A percentile compares a stretch with the other conserved stretches of the same genome.
phyloP scores from a whole-genome alignment of 2,888 invertebrate genomes.

The Galeopsomyia nigrocyanea region DNA sequence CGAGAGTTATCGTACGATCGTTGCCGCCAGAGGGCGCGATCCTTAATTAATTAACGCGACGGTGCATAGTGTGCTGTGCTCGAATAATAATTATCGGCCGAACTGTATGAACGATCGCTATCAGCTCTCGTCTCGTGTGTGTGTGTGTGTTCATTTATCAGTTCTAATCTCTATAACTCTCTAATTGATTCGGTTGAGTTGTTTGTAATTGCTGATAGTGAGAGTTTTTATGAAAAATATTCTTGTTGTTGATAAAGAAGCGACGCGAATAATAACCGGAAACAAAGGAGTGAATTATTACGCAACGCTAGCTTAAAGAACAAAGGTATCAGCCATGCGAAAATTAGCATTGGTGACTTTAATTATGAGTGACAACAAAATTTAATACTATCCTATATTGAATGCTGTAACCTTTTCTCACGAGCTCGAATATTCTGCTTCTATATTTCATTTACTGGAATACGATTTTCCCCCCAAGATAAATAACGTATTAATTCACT shows the following conservation, averaged over 20 bases:
- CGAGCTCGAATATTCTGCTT: no score
- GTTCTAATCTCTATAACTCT: no score
- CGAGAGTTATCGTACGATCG: conserved; percentile 63
- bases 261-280: conserved; percentile 9
- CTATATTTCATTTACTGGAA: no score
- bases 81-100: conserved; percentile 65
- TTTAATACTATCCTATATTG: no score
- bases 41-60: conserved; percentile 67
- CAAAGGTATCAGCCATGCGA: conserved; percentile 30
- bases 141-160: no score
- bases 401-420: no score
- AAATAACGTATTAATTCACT: no score
- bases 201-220: no score
- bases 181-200: no score
- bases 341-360: conserved; percentile 43
- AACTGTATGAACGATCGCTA: conserved; percentile 64
- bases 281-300: conserved; percentile 27
- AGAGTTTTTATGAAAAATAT: no score
- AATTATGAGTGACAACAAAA: conserved; percentile 8
- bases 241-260: neutral
- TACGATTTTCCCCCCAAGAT: no score
- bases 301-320: conserved; percentile 16
- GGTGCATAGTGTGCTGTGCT: no score
- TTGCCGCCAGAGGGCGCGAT: conserved; percentile 49
- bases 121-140: conserved; percentile 52